phyloP scores from a whole-genome alignment of 2,113 vertebrate genomes.

The Suncus etruscus region DNA sequence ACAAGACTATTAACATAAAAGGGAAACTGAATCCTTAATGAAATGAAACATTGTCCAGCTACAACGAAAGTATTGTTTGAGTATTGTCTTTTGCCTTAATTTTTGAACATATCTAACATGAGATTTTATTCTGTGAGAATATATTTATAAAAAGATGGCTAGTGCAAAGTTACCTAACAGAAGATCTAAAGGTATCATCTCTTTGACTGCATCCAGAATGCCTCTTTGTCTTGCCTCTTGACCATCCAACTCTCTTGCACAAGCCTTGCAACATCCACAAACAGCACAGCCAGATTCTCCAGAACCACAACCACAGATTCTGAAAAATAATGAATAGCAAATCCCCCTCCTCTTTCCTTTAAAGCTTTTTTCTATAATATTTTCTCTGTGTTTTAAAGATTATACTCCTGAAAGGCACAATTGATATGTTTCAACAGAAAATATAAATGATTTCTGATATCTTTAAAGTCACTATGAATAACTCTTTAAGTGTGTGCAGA shows the following conservation, averaged over 20 bases:
- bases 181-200: constrained; percentile 99
- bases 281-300: constrained; percentile 98
- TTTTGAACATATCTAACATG: constrained; percentile 37
- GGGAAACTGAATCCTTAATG: neutral
- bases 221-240: constrained; percentile 98
- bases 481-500: constrained; percentile 18
- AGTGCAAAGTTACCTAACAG: constrained; percentile 91
- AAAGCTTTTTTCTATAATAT: constrained; percentile 24
- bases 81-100: neutral
- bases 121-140: constrained; percentile 16
- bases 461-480: constrained; percentile 20
- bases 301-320: constrained; percentile 98
- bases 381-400: neutral
- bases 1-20: constrained; percentile 40
- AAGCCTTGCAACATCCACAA: constrained; percentile 98
- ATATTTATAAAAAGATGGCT: neutral
- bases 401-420: neutral
- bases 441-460: constrained; percentile 26
- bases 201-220: constrained; percentile 99
- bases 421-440: constrained; percentile 20
- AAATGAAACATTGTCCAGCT: neutral
- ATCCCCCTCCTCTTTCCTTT: constrained; percentile 5
- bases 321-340: constrained; percentile 80
- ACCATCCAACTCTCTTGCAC: constrained; percentile 97
- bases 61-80: neutral